These are phyloP conservation scores for Drosophila teissieri DNA, from an alignment of 1,140 invertebrate species.

Conservation along the genomic window DNA sequence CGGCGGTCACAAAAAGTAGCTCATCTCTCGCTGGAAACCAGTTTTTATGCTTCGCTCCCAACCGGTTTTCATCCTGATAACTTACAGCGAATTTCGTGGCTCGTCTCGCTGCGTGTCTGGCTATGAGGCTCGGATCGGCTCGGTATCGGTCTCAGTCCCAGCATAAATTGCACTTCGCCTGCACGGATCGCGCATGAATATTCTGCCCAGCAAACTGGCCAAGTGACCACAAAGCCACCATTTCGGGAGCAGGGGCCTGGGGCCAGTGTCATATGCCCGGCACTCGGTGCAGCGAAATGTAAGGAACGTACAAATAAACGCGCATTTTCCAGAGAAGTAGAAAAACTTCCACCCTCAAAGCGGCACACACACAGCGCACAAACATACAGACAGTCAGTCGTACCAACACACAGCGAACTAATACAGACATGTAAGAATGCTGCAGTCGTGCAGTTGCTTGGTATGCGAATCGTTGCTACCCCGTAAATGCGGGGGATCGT, in stretches of 20 bases:
- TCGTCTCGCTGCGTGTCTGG: constrained; percentile 46
- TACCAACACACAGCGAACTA: constrained; percentile 60
- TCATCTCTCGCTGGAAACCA: constrained; percentile 58
- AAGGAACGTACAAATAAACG: constrained; percentile 78
- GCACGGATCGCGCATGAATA: constrained; percentile 37
- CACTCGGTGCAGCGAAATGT: constrained; percentile 62
- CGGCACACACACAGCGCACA: constrained; percentile 53
- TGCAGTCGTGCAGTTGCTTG: constrained; percentile 26
- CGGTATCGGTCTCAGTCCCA: constrained; percentile 32
- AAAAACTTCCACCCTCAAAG: constrained; percentile 83
- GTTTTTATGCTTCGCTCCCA: constrained; percentile 57
- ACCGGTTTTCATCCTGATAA: constrained; percentile 63
- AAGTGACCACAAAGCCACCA: constrained; percentile 12
- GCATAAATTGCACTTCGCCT: constrained; percentile 61
- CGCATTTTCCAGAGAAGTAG: constrained; percentile 83
- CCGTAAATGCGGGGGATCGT: neutral
- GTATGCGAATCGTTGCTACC: constrained; percentile 28
- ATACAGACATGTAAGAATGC: constrained; percentile 67
- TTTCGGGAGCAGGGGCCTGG: constrained; percentile 26
- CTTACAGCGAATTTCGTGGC: constrained; percentile 56
- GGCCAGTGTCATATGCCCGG: constrained; percentile 56
- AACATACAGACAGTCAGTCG: constrained; percentile 36
- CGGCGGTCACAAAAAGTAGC: constrained; percentile 52
- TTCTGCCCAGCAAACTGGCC: constrained; percentile 11
- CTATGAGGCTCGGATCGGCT: constrained; percentile 14